Evolutionary conservation across 2,888 invertebrate genomes (phyloP).

Genomic region (Dioctria rufipes): DNA sequence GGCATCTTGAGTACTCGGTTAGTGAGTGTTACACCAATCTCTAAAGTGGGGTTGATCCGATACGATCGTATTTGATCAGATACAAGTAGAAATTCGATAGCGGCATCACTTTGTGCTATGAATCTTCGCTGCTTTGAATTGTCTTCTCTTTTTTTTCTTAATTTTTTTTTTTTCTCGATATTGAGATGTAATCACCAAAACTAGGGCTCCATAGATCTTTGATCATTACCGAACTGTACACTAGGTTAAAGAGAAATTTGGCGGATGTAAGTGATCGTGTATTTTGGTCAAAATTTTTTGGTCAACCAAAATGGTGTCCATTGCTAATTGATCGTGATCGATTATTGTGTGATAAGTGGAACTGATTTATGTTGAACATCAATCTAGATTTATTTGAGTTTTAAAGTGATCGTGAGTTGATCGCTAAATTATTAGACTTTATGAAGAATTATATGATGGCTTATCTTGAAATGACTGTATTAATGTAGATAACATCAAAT

Average conservation of each 20-base stretch:
- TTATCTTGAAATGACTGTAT: constrained; percentile 16
- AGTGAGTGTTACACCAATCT: neutral
- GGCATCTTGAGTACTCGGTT: constrained; percentile 2
- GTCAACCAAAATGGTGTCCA: constrained; percentile 19
- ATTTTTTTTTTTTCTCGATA: constrained; percentile 39
- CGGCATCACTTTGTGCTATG: constrained; percentile 43
- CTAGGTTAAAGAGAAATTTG: neutral
- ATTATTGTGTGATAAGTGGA: constrained; percentile 47
- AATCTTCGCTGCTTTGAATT: constrained; percentile 24
- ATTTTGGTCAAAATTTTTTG: constrained; percentile 28
- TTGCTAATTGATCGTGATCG: constrained; percentile 55
- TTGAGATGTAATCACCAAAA: constrained; percentile 54
- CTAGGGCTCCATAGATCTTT: constrained; percentile 29
- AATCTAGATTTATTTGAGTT: constrained; percentile 10
- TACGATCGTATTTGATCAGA: constrained; percentile 40
- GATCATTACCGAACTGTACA: constrained; percentile 44
- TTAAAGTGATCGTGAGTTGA: constrained; percentile 9
- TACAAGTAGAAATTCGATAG: constrained; percentile 33
- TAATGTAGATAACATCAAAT: constrained; percentile 31
- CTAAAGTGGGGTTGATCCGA: neutral
- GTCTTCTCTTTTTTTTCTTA: constrained; percentile 13
- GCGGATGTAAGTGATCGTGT: constrained; percentile 26
- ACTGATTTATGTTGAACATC: constrained; percentile 27
- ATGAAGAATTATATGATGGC: neutral
- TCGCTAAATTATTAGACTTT: constrained; percentile 3